Evolutionary conservation across 2,797 vertebrate species (phyloP), one percentile per base, ranked within the genome.

Genomic region (Oreonectes daqikongensis): DNA sequence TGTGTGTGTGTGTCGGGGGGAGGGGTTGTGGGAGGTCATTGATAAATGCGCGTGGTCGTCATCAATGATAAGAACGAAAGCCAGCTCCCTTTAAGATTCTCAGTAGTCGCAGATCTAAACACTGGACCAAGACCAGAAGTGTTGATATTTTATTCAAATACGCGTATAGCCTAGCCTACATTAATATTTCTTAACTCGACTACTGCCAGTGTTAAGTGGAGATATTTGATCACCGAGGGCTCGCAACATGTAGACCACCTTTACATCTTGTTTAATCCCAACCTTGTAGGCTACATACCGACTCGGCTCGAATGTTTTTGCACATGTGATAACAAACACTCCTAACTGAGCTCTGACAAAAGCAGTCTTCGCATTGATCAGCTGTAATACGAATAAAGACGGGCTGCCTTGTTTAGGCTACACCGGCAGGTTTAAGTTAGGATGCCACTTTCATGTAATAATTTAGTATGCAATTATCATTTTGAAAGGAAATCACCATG

Each of bases 121-220:
- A 11, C 32, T 35, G 2, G 15, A 63, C 22, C 42, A 5, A 22
- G 14, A 57, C 28, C 26, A 28, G 55, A 14, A 20, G 35, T 22
- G 48, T 65, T 30, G 12, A 53, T 38, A 38, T 24, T 5, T 2
- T 11, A 35, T 63, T 50, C 32, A 64, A 40, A 40, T 24, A 15
- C 44, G 30, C 17, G 28, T 1, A 55, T 30, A 35, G 0, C n/a
- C n/a, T n/a, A n/a, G n/a, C n/a, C n/a, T n/a, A n/a, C 17, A 53
- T 74, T 65, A 42, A 30, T 74, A 65, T 53, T 74, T 53, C 12
- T 42, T 17, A 74, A 28, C 32, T 55, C 35, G n/a, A 50, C 18
- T 42, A 55, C 14, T 11, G 32, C 8, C 52, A 28, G 28, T 17
- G 9, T 5, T 18, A 60, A 60, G 57, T 57, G 55, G 28, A 60